These are phyloP conservation scores for Esox niger DNA, from an alignment of 2,113 vertebrate species.

Conservation along the genomic window DNA sequence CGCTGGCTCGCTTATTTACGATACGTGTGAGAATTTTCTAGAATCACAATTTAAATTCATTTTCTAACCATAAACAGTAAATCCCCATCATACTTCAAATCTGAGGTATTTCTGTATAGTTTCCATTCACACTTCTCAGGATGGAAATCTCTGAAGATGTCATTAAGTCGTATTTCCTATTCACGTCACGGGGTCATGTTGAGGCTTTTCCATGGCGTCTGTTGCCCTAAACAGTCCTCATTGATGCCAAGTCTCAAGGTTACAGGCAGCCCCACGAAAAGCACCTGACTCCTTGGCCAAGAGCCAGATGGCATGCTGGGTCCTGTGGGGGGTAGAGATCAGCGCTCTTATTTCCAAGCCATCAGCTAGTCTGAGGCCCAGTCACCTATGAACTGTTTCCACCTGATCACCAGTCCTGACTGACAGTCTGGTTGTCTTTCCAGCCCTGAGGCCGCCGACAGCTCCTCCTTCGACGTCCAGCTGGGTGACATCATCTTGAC, in stretches of 20 bases:
- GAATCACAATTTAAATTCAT: too few relatives aligned
- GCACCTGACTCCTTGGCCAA: not conserved
- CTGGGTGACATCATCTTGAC: slow-evolving; percentile 98
- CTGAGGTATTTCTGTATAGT: too few relatives aligned
- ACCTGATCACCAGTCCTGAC: slow-evolving; percentile 8
- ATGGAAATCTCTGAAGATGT: too few relatives aligned
- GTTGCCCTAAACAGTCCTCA: too few relatives aligned
- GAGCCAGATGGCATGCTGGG: slow-evolving; percentile 19
- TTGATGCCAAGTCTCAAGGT: slow-evolving; percentile 2
- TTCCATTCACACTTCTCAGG: too few relatives aligned
- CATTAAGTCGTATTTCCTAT: too few relatives aligned
- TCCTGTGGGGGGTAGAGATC: not conserved
- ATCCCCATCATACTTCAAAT: too few relatives aligned
- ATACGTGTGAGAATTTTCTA: too few relatives aligned
- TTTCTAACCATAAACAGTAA: too few relatives aligned
- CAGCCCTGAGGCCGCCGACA: slow-evolving; percentile 95
- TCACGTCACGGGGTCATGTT: too few relatives aligned
- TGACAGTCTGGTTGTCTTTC: slow-evolving; percentile 3
- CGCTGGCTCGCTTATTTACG: too few relatives aligned
- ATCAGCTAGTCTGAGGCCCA: slow-evolving; percentile 18
- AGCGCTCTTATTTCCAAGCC: not conserved
- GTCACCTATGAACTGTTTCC: slow-evolving; percentile 22
- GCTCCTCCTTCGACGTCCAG: slow-evolving; percentile 93
- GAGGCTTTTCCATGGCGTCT: too few relatives aligned
- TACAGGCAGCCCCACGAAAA: slow-evolving; percentile 20